Base-by-base conservation (phyloP, 2,888 invertebrate genomes). In the Acrocyrtus sp. region DNA sequence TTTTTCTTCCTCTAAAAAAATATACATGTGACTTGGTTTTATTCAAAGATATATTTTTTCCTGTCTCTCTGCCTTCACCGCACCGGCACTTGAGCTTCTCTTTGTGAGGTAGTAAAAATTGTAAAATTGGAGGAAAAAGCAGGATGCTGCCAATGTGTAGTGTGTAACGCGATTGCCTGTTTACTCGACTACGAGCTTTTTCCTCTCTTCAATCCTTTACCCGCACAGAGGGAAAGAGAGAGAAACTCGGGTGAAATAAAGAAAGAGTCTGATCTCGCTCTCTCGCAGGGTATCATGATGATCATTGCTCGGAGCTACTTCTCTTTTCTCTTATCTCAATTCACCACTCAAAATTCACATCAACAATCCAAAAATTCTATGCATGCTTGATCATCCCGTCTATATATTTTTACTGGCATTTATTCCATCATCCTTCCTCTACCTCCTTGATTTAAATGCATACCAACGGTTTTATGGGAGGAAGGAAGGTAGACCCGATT, bases 41-140 rank as follows among this genome's bases (percentile, higher is more conserved):
- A 41, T 50, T 66, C 56, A 56, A 57, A 45, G 48, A 66, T 66
- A 56, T 57, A 56, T 61, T 45, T 50, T 27, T 45, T 41, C 21
- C 24, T 24, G 17, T 57, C 54, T 47, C 39, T 17, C 21, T 58
- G n/a, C n/a, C n/a, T 58, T 27, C 43, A 39, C 21, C 5, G 17
- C 47, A 67, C 67, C 57, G 67, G 67, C 56, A 67, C 51, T 58
- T 58, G 22, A 41, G 50, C 67, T n/a, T n/a, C n/a, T 53, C 58
- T 67, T 67, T 67, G 67, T 67, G 67, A 58, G 67, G 67, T 67
- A 67, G 67, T 67, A 67, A 67, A 57, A 58, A 51, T 26, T 67
- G 34, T 29, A 56, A 53, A 65, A 54, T 43, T 34, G 57, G 45
- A 21, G 39, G 26, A 62, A 56, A 56, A 50, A 62, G 61, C 51